A percentile compares a stretch with the other conserved stretches of the same genome.
phyloP scores from a whole-genome alignment of 2,113 vertebrate species.

The Lepus timidus region DNA sequence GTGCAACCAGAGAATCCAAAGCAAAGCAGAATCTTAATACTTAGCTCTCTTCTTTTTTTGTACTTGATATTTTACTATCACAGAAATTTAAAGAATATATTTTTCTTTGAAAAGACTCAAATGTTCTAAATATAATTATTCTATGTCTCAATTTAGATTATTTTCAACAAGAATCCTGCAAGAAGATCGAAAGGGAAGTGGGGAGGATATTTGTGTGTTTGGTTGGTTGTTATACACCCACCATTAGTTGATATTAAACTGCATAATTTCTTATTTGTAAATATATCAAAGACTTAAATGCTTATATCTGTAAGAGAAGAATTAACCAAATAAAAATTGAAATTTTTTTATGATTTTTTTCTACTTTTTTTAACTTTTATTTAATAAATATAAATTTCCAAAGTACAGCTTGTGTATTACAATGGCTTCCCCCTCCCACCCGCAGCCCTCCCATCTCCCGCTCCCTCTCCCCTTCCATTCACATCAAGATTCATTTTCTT shows the following conservation, averaged over 20 bases:
- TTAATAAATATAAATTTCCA: too few species aligned
- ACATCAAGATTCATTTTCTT: too few species aligned
- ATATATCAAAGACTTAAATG: constrained; percentile 7
- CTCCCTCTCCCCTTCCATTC: too few species aligned
- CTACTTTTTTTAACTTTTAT: too few species aligned
- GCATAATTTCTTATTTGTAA: constrained; percentile 28
- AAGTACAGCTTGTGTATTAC: too few species aligned
- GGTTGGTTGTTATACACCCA: neutral
- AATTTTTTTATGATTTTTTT: neutral
- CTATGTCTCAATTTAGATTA: neutral
- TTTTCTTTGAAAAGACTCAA: constrained; percentile 23
- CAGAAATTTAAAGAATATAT: neutral
- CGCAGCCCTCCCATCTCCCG: too few species aligned
- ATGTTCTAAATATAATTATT: neutral
- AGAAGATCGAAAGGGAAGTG: neutral
- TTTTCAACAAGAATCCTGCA: constrained; percentile 29
- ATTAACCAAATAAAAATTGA: neutral
- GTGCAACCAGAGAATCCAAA: neutral
- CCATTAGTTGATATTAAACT: neutral
- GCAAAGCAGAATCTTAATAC: constrained; percentile 37
- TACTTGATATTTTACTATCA: constrained; percentile 21
- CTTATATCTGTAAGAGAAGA: constrained; percentile 53
- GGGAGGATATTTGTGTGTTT: neutral
- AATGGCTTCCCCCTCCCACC: too few species aligned
- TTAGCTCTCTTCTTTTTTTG: neutral